Evolutionary conservation across 2,888 invertebrate genomes (phyloP).

Genomic region (Cosmopolites sordidus): DNA sequence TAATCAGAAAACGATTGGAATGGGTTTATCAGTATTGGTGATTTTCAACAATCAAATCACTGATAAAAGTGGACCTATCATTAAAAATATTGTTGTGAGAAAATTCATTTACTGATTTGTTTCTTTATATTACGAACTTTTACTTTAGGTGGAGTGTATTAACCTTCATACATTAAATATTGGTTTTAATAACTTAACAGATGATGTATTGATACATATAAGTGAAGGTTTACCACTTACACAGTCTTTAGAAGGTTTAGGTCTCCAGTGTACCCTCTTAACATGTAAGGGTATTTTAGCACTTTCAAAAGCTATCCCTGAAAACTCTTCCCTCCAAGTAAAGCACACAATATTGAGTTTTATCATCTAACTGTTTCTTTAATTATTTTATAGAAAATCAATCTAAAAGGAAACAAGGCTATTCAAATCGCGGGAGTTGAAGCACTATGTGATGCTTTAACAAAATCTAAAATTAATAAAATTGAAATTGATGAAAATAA

Average conservation of each 20-base stretch:
- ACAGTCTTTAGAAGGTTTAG: conserved; percentile 41
- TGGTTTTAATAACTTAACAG: conserved; percentile 44
- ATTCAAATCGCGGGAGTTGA: conserved; percentile 42
- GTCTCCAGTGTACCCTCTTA: conserved; percentile 43
- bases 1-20: conserved; percentile 35
- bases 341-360: conserved; percentile 9
- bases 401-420: conserved; percentile 45
- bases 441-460: conserved; percentile 40
- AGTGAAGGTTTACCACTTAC: conserved; percentile 35
- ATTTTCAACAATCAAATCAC: conserved; percentile 44
- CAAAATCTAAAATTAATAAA: conserved; percentile 41
- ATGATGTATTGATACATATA: conserved; percentile 39
- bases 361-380: conserved; percentile 9
- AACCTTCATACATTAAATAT: conserved; percentile 43
- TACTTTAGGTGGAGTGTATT: conserved; percentile 38
- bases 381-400: conserved; percentile 43
- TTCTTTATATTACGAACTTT: conserved; percentile 4
- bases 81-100: conserved; percentile 43
- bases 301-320: conserved; percentile 39
- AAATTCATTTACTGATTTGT: not conserved
- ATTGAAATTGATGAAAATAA: conserved; percentile 44
- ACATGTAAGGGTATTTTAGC: conserved; percentile 41
- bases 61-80: conserved; percentile 42
- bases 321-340: conserved; percentile 41
- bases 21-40: conserved; percentile 41